Evolutionary conservation across 2,888 invertebrate species (phyloP).

Genomic region (Flabesymbios commensalis): DNA sequence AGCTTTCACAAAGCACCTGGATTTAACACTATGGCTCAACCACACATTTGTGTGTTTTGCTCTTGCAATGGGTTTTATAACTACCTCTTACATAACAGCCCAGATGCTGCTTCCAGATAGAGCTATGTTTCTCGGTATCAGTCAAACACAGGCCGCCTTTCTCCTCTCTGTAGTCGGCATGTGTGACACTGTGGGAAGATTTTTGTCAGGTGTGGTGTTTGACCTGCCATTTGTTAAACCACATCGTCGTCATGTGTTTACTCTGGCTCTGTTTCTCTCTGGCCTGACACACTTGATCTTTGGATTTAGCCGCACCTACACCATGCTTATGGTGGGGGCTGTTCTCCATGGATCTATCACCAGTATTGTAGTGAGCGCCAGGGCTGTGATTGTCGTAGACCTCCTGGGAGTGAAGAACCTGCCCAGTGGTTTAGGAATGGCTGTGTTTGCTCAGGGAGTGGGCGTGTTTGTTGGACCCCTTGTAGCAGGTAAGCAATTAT

Average conservation of each 20-base stretch:
- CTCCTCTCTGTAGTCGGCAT: conserved; percentile 7
- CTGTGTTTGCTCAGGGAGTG: conserved; percentile 44
- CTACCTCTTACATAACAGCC: conserved; percentile 7
- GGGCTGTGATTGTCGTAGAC: conserved; percentile 44
- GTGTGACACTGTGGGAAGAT: conserved; percentile 6
- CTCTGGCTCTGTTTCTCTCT: background rate
- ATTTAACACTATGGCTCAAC: background rate
- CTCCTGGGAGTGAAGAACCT: conserved; percentile 42
- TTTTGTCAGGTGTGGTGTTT: conserved; percentile 15
- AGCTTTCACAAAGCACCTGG: background rate
- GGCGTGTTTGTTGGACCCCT: conserved; percentile 46
- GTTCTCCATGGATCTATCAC: conserved; percentile 5
- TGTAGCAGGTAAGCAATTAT: conserved; percentile 44
- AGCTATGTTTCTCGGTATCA: background rate
- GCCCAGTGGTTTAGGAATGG: conserved; percentile 44
- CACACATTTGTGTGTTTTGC: background rate
- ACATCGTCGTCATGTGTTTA: background rate
- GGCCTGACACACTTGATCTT: background rate
- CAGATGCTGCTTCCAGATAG: conserved; percentile 11
- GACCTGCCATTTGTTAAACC: background rate
- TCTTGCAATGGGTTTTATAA: conserved; percentile 4
- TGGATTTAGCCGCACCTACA: background rate
- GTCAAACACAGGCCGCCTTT: background rate
- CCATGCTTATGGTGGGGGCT: background rate
- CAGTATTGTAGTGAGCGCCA: conserved; percentile 44